Base-by-base conservation (phyloP, 53 echinoderm and acorn worm species). In the Echinometra lucunter region DNA sequence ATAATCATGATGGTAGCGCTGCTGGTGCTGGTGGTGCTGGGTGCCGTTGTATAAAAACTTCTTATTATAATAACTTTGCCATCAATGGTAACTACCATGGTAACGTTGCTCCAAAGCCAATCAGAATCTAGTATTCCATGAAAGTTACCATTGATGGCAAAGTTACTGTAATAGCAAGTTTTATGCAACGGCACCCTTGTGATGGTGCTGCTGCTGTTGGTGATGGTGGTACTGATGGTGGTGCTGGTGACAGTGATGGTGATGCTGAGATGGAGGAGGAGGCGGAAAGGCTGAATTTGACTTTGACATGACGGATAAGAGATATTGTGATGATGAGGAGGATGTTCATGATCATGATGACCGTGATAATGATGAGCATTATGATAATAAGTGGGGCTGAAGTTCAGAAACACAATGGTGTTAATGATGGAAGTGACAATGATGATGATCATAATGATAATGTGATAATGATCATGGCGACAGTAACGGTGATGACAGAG, bases 391-490 rank as follows among this genome's bases (percentile, higher is more conserved):
- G 9, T 47, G 9, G 9, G 4, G 4, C 49, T 47, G 49, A 47
- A 47, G 49, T 47, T n/a, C n/a, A n/a, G n/a, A n/a, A n/a, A n/a
- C n/a, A n/a, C n/a, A n/a, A n/a, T n/a, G n/a, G n/a, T n/a, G 28
- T 18, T 7, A 60, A 72, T 72, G 74, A 37, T 74, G 37, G 37
- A 1, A 37, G 13, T 37, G 21, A 74, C 37, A 74, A 74, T 37
- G 37, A 74, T 35, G 74, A 37, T 74, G 28, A 74, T 74, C 11
- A 74, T 74, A 37, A 72, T 92, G 28, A 69, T 92, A 6, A 92
- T 92, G n/a, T n/a, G 44, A 66, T 37, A 15, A 92, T 69, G 28
- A 69, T 70, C n/a, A 53, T 82, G 82, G 10, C n/a, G 69, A 69
- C n/a, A 3, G n/a, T 30, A 9, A 69, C n/a, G 28, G 30, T 30